Base-by-base conservation (phyloP, 1,140 invertebrate species). In the Caenorhabditis tropicalis region DNA sequence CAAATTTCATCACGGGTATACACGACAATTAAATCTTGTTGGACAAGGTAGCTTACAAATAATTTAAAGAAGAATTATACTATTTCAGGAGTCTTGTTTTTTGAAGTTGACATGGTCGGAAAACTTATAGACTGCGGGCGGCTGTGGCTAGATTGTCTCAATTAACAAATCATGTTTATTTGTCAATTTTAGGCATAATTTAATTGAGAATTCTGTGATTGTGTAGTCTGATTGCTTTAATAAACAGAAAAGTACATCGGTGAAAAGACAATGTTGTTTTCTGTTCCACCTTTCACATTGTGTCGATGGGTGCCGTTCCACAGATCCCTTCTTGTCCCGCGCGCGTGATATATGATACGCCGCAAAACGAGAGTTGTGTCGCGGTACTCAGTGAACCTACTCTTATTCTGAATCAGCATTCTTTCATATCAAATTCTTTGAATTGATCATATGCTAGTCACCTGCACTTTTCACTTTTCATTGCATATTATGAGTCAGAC, bases 291-390 rank as follows among this genome's bases (percentile, higher is more conserved):
- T 74, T n/a, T 74, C 27, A 74, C 65, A 24, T 15, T 46, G 65
- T 24, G 36, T 21, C 21, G 12, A 15, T 29, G 21, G 10, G 36
- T 24, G 29, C 65, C 65, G 65, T 74, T 74, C 65, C 36, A 36
- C 65, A n/a, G 53, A 56, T 10, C 19, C 21, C n/a, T n/a, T n/a
- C n/a, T n/a, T n/a, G n/a, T n/a, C n/a, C n/a, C n/a, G n/a, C 29
- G 65, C 65, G 36, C 65, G 65, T 74, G 65, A 74, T 43, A 74
- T 74, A 43, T 74, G 65, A 74, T 74, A 74, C 65, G 65, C 10
- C 21, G 65, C 33, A 21, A 19, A 43, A n/a, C 48, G 53, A 56
- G 24, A 56, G 53, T 56, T 56, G 53, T 56, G 21, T 56, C 21
- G 21, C 21, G 24, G 53, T 56, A 56, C 53, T 15, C 15, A 51